Evolutionary conservation across 2,797 vertebrate genomes (phyloP).

Genomic region (Oophaga sylvatica): DNA sequence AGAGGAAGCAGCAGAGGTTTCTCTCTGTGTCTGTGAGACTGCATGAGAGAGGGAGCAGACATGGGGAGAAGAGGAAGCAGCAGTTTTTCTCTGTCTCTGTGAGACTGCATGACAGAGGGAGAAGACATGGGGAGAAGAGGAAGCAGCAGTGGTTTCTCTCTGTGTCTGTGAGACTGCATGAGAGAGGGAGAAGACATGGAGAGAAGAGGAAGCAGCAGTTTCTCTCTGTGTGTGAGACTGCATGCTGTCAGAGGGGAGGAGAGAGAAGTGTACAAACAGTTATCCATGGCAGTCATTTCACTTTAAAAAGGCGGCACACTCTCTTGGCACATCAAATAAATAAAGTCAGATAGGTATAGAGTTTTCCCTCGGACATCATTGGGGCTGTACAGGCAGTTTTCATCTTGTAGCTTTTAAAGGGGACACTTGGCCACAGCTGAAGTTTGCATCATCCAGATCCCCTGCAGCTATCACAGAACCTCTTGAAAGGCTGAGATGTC

Average conservation of each 20-base stretch:
- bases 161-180: not conserved
- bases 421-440: not conserved
- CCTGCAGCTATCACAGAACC: not conserved
- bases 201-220: not conserved
- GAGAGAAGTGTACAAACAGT: not conserved
- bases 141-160: not conserved
- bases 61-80: too few species aligned
- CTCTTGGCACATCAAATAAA: not conserved
- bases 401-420: not conserved
- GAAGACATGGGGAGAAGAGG: not conserved
- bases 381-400: not conserved
- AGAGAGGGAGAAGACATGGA: not conserved
- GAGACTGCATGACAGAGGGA: not conserved
- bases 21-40: too few species aligned
- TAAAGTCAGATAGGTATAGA: not conserved
- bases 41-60: too few species aligned
- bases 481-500: conserved; percentile 1
- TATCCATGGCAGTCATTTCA: not conserved
- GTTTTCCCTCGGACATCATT: not conserved
- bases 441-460: not conserved
- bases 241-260: not conserved
- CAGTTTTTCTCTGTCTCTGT: not conserved
- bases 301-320: not conserved
- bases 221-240: not conserved
- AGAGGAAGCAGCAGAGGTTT: too few species aligned